phyloP scores from a whole-genome alignment of 2,888 invertebrate species.

The Phalera bucephala region DNA sequence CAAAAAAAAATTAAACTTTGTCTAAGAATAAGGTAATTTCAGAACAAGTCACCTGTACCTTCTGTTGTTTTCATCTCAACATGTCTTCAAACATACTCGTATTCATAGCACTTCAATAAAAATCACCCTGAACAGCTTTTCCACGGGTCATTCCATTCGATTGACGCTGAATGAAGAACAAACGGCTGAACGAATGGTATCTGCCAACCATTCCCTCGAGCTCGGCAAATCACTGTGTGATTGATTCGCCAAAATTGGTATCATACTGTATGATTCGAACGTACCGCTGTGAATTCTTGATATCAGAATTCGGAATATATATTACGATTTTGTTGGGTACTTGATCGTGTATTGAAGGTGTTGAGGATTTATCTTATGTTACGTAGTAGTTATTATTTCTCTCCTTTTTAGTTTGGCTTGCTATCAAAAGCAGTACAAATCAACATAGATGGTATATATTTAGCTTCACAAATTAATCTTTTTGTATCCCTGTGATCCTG shows the following conservation, averaged over 20 bases:
- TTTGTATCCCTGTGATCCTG: too few relatives aligned
- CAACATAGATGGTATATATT: too few relatives aligned
- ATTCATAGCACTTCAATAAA: conserved; percentile 33
- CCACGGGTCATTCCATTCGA: conserved; percentile 44
- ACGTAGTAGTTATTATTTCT: too few relatives aligned
- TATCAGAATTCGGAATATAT: neutral
- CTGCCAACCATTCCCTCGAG: conserved; percentile 29
- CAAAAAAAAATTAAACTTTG: too few relatives aligned
- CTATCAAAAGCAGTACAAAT: too few relatives aligned
- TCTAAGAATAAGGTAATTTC: too few relatives aligned
- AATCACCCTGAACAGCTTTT: conserved; percentile 39
- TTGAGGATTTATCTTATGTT: too few relatives aligned
- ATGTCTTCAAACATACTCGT: conserved; percentile 14
- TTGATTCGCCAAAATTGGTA: conserved; percentile 42
- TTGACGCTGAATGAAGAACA: conserved; percentile 39
- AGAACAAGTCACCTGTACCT: too few relatives aligned
- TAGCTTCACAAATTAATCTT: too few relatives aligned
- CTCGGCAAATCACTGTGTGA: conserved; percentile 24
- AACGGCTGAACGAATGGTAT: conserved; percentile 24
- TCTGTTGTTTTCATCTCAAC: conserved; percentile 15
- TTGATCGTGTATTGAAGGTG: too few relatives aligned
- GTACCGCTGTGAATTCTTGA: conserved; percentile 27
- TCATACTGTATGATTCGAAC: conserved; percentile 35
- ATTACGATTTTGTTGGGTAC: neutral
- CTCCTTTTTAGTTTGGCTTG: too few relatives aligned